Conservation (phyloP, 2,888 invertebrate genomes). For the Masnerella sp. region DNA sequence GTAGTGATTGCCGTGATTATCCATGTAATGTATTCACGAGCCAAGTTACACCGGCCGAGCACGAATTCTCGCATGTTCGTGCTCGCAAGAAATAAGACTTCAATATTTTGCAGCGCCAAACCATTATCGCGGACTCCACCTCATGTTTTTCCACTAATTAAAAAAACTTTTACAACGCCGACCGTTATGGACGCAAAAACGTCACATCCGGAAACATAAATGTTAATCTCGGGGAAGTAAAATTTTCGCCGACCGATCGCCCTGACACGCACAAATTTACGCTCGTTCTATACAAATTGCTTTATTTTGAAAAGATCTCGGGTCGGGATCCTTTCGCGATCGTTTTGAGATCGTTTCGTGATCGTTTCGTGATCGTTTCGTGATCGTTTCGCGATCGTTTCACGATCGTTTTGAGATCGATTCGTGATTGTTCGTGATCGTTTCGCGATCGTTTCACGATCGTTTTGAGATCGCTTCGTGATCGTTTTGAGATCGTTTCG, state of each 20-base stretch:
- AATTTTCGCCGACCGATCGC: not conserved
- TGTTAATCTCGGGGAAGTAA: constrained; percentile 9
- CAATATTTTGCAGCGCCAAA: constrained; percentile 49
- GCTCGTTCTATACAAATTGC: constrained; percentile 9
- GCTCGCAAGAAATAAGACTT: constrained; percentile 57
- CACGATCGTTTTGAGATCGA: too few relatives aligned
- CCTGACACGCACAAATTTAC: constrained; percentile 7
- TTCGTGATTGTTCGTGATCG: too few relatives aligned
- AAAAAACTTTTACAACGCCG: constrained; percentile 36
- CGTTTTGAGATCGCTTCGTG: too few relatives aligned
- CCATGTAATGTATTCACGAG: constrained; percentile 58
- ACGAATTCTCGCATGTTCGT: constrained; percentile 60
- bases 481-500: too few relatives aligned
- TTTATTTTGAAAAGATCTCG: too few relatives aligned
- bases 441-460: too few relatives aligned
- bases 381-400: too few relatives aligned
- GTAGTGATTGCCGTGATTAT: constrained; percentile 58
- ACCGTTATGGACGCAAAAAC: constrained; percentile 10
- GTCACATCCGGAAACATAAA: constrained; percentile 34
- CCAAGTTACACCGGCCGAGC: constrained; percentile 56
- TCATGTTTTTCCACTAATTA: constrained; percentile 40
- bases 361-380: too few relatives aligned
- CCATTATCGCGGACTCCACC: constrained; percentile 45
- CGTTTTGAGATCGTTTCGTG: too few relatives aligned
- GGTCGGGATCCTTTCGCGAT: too few relatives aligned